A percentile compares a stretch with the other conserved stretches of the same genome.
phyloP scores from a whole-genome alignment of 2,888 invertebrate species.

The Mamestra brassicae region DNA sequence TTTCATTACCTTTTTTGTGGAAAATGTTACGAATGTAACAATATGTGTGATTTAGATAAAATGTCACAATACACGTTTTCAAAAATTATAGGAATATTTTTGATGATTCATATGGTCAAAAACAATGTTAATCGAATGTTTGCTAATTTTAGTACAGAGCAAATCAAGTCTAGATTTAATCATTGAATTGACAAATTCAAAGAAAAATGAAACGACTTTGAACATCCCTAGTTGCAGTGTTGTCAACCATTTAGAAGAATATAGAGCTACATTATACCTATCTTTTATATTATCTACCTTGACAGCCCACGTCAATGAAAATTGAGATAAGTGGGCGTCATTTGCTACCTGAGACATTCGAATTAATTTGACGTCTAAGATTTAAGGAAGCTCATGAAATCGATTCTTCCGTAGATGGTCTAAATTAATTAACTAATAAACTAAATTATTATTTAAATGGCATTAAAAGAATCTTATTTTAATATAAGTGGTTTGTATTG shows the following conservation, averaged over 20 bases:
- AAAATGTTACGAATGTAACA: no score
- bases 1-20: no score
- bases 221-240: conserved; percentile 11
- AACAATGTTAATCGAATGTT: no score
- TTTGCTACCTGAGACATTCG: conserved; percentile 29
- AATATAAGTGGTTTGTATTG: no score
- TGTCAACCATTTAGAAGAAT: conserved; percentile 57
- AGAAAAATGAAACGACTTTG: neutral
- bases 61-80: no score
- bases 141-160: no score
- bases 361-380: conserved; percentile 39
- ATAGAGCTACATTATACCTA: conserved; percentile 30
- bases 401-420: conserved; percentile 35
- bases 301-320: conserved; percentile 55
- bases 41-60: no score
- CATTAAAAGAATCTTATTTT: neutral
- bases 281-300: conserved; percentile 36
- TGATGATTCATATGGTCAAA: no score
- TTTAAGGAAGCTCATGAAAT: conserved; percentile 30
- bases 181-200: neutral
- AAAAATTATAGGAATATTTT: no score
- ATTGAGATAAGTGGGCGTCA: conserved; percentile 40
- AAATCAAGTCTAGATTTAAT: no score
- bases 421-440: conserved; percentile 11
- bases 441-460: neutral